Base-by-base conservation (phyloP, 2,888 invertebrate species). In the Tineola bisselliella region DNA sequence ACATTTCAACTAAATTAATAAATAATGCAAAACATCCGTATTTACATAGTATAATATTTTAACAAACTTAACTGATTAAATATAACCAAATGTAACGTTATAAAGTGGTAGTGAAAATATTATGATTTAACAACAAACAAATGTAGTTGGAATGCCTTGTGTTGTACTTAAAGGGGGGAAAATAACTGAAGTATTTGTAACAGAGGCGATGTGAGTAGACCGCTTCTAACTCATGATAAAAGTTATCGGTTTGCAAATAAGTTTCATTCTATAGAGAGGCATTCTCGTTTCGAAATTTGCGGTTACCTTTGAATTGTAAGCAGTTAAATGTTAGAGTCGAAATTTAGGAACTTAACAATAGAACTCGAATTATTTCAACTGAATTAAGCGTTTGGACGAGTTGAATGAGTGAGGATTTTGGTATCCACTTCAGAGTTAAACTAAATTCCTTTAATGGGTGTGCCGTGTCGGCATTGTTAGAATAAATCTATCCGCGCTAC, bases 281-380 rank as follows among this genome's bases (percentile, higher is more conserved):
- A 80, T 77, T 81, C 79, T 83, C 81, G 76, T 83, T 80, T 76
- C 78, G 69, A 83, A 83, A 80, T 83, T 83, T 83, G 84, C 75
- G 84, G 84, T 81, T 83, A 83, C 84, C 84, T 84, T 83, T 84
- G 84, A 82, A 84, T 81, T 81, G 83, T 84, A 84, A 84, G 84
- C 82, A 82, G 83, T 83, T 82, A 81, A 82, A 84, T 81, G 84
- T 82, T 79, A 76, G 81, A 79, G 77, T 81, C 76, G 76, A 79
- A 82, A 80, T 84, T 84, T 81, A 71, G 77, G 73, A 83, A 83
- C 81, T 79, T 78, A 83, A 84, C 84, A 84, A 84, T 83, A 75
- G 83, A 80, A 83, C 80, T 79, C 79, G 74, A 80, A 84, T 84
- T 81, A 84, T 84, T 83, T 69, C 81, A 80, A 80, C 81, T 75